Base-by-base conservation (phyloP, 2,113 vertebrate genomes). In the Brienomyrus longianalis region DNA sequence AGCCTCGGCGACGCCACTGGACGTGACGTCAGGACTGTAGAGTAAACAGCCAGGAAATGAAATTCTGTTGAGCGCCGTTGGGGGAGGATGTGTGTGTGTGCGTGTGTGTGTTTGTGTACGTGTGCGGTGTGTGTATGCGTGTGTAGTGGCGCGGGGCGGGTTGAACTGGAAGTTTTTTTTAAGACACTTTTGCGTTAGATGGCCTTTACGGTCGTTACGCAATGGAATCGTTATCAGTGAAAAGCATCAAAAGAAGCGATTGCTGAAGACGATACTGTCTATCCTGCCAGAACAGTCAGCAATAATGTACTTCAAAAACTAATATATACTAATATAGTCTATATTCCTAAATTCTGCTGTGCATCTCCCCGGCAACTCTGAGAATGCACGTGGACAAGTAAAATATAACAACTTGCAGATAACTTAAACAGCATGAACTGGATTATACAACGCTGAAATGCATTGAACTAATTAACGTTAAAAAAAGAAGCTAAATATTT, bases 21-120 rank as follows among this genome's bases (percentile, higher is more conserved):
- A 91, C 94, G 93, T 97, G 96, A 96, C 96, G 97, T 97, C 96
- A 97, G 89, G 88, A 88, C 90, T 91, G n/a, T 70, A 92, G 93
- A 93, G 93, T 94, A 93, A 92, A 94, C 93, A 96, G 94, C 91
- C 93, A 92, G 94, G 93, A 96, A 95, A 93, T 94, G 91, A 94
- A 83, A 54, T 83, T 89, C 77, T 27, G 66, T 48, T 66, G 35
- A 47, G 87, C 62, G 43, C n/a, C 43, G 23, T 43, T 88, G 87
- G 15, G 88, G 23, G 88, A 50, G 88, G 10, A 10, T 27, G 59
- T 50, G 56, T 70, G 59, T 48, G 87, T 50, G 59, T 50, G 39
- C 62, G 56, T 56, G 51, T 62, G 27, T 17, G 52, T 21, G 35
- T 51, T 51, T 17, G 15, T 23, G 90, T 52, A 0, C 83, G 48